Evolutionary conservation across 2,797 vertebrate genomes (phyloP).

Genomic region (Columba guinea): DNA sequence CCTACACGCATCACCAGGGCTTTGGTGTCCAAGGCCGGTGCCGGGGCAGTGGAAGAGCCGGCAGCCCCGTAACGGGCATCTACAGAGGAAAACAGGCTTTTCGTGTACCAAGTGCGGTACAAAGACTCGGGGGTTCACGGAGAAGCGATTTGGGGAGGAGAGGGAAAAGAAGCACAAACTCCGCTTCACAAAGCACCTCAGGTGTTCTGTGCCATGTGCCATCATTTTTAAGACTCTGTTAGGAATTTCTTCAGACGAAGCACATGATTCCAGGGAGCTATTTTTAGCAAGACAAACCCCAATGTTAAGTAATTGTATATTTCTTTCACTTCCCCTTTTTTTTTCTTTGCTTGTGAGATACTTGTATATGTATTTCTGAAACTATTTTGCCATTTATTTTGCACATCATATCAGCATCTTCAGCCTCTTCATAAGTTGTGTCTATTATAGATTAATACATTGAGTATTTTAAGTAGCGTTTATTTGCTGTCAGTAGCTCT

Average conservation of each 20-base stretch:
- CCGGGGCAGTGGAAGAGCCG: neutral
- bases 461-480: neutral
- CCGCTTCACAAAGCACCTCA: neutral
- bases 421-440: neutral
- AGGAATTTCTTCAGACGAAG: neutral
- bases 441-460: neutral
- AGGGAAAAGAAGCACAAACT: neutral
- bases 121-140: neutral
- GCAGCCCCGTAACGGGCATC: neutral
- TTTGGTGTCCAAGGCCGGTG: neutral
- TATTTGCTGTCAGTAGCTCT: neutral
- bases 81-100: neutral
- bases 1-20: neutral
- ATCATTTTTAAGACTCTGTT: neutral
- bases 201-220: neutral
- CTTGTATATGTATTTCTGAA: neutral
- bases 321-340: neutral
- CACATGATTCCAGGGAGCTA: neutral
- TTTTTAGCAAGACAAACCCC: neutral
- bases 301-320: neutral
- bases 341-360: neutral
- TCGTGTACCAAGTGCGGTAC: rapidly evolving
- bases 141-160: neutral
- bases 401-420: neutral
- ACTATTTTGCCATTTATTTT: neutral